These are phyloP conservation scores for Raphicerus campestris DNA, from an alignment of 2,113 vertebrate species.

Conservation along the genomic window DNA sequence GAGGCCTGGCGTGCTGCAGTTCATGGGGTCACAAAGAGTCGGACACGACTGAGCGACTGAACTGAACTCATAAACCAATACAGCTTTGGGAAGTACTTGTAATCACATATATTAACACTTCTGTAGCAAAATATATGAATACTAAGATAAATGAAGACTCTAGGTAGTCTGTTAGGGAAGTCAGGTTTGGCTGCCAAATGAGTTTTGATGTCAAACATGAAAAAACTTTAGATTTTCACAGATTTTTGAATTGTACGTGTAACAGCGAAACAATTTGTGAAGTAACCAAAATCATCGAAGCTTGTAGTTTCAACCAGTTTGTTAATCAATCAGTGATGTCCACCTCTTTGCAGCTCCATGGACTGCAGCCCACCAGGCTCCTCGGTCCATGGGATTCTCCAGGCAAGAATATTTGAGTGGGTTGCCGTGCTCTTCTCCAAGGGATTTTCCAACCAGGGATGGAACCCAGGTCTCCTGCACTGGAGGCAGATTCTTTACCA, in stretches of 20 bases:
- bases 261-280: background rate
- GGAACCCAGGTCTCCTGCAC: background rate
- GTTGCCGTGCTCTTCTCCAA: background rate
- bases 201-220: background rate
- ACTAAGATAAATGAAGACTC: background rate
- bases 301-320: background rate
- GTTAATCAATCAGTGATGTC: background rate
- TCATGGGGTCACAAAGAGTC: no score
- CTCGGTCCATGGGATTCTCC: background rate
- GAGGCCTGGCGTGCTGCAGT: no score
- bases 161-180: background rate
- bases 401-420: background rate
- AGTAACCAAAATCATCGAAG: background rate
- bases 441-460: background rate
- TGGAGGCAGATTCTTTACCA: background rate
- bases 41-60: no score
- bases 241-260: background rate
- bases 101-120: background rate
- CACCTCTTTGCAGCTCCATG: background rate
- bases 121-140: background rate
- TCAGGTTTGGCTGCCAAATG: background rate
- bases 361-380: background rate
- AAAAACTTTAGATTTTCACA: background rate
- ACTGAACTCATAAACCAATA: background rate
- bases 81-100: background rate